These are phyloP conservation scores for Mixornis gularis DNA, from an alignment of 2,113 vertebrate species.

Conservation along the genomic window DNA sequence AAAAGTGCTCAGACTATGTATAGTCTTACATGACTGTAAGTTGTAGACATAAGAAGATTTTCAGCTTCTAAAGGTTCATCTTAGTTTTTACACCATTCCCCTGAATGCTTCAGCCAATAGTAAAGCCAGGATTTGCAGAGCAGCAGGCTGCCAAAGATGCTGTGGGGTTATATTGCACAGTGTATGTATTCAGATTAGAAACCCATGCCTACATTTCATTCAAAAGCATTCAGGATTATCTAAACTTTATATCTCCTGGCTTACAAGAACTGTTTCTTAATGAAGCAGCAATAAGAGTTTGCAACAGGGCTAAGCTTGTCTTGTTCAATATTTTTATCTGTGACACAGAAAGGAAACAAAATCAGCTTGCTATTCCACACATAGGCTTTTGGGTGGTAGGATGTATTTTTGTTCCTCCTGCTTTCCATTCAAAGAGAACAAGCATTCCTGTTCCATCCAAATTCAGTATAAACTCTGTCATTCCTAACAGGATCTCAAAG, in stretches of 20 bases:
- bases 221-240: conserved; percentile 44
- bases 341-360: background rate
- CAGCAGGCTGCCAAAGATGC: background rate
- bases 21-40: background rate
- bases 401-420: background rate
- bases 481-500: background rate
- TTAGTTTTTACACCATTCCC: background rate
- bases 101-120: background rate
- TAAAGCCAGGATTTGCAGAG: conserved; percentile 16
- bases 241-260: background rate
- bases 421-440: background rate
- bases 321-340: background rate
- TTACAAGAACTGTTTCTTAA: conserved; percentile 20
- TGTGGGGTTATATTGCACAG: background rate
- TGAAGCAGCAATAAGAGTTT: background rate
- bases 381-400: background rate
- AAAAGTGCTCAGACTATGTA: background rate
- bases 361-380: background rate
- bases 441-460: background rate
- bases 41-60: background rate
- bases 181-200: background rate
- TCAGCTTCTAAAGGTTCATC: background rate
- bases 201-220: conserved; percentile 39
- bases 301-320: background rate
- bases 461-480: background rate